Conservation (phyloP, 2,113 vertebrate species). For the Lophotis ruficrista region DNA sequence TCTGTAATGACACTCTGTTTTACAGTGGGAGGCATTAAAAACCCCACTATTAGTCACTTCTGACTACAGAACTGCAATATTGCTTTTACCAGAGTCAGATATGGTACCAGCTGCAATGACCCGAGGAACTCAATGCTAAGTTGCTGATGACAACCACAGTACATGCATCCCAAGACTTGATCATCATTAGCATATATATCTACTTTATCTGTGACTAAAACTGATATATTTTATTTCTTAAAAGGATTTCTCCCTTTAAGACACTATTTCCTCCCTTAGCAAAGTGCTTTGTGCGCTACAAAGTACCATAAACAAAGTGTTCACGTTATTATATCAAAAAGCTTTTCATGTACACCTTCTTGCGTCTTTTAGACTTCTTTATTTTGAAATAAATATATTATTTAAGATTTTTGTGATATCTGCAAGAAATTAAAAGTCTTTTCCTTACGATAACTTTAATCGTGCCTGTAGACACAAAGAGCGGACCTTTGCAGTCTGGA, state of each 20-base stretch:
- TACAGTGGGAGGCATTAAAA: constrained; percentile 23
- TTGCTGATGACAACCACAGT: not conserved
- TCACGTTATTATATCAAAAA: not conserved
- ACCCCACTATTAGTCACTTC: constrained; percentile 2
- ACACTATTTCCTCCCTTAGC: not conserved
- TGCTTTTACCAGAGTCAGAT: not conserved
- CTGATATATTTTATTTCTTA: not conserved
- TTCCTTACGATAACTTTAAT: not conserved
- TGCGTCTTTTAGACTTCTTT: not conserved
- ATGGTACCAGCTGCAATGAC: not conserved
- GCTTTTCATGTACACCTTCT: not conserved
- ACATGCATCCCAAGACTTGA: not conserved
- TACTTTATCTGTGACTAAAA: not conserved
- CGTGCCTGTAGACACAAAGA: not conserved
- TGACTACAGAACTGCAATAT: not conserved
- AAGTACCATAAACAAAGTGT: not conserved
- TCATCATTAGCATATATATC: not conserved
- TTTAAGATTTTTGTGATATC: not conserved
- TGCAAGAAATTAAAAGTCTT: not conserved
- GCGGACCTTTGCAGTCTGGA: not conserved
- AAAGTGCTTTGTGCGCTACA: not conserved
- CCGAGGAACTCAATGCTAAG: not conserved
- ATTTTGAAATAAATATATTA: not conserved
- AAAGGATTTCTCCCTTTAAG: not conserved
- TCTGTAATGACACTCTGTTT: constrained; percentile 21